Percentiles rank a stretch among this genome's conserved stretches.
These are phyloP conservation scores for Lithosia quadra DNA, from an alignment of 2,888 invertebrate species.

Conservation along the genomic window DNA sequence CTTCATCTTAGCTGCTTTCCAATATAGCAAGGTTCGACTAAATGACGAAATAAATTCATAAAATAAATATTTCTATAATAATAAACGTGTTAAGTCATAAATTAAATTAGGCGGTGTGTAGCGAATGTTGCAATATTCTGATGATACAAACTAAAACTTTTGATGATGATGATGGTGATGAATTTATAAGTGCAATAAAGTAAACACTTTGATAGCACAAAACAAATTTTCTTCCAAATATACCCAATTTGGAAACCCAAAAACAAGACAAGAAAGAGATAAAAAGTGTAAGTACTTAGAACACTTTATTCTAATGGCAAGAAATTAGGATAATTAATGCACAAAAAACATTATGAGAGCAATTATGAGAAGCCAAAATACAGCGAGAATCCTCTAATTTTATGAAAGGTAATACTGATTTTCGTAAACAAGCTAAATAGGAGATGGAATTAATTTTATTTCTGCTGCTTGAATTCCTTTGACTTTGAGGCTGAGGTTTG, in stretches of 20 bases:
- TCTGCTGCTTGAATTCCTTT: conserved; percentile 11
- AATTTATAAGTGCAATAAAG: no score
- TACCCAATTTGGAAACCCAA: not conserved
- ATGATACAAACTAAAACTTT: no score
- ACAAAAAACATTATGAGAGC: conserved; percentile 27
- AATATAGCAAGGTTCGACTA: no score
- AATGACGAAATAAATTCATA: no score
- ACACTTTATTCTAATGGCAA: conserved; percentile 24
- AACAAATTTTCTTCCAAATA: not conserved
- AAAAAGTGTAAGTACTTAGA: conserved; percentile 20
- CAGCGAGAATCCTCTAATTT: conserved; percentile 23
- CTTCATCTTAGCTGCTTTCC: no score
- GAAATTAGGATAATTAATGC: conserved; percentile 35
- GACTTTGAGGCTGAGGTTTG: conserved; percentile 26
- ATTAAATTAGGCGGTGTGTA: no score
- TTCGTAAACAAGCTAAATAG: conserved; percentile 34
- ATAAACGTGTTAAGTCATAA: no score
- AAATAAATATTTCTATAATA: no score
- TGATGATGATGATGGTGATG: no score
- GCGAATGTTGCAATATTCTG: no score
- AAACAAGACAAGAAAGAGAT: conserved; percentile 9
- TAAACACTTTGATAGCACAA: not conserved
- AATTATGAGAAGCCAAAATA: conserved; percentile 28
- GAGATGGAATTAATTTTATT: conserved; percentile 8
- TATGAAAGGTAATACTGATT: conserved; percentile 28